Conservation (phyloP, 2,888 invertebrate species). For the Drosophila putrida region DNA sequence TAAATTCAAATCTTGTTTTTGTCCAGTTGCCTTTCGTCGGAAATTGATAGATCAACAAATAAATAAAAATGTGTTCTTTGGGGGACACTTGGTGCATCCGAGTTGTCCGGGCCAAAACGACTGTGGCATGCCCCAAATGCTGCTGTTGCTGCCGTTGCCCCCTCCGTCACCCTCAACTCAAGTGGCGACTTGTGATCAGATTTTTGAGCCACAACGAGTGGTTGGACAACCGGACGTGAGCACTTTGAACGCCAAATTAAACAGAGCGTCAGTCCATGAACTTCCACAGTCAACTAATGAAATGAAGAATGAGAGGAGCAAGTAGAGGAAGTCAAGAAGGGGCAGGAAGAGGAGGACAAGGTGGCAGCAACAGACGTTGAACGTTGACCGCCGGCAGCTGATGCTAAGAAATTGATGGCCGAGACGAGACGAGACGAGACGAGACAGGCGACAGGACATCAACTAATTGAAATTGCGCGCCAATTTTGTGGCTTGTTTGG, state of each 20-base stretch:
- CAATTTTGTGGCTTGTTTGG: conserved; percentile 78
- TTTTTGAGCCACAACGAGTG: conserved; percentile 38
- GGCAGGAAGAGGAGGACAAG: not conserved
- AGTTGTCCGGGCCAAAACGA: conserved; percentile 2
- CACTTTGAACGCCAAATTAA: conserved; percentile 75
- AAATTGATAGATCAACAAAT: conserved; percentile 12
- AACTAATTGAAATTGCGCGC: conserved; percentile 81
- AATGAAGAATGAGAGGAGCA: conserved; percentile 6
- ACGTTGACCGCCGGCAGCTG: conserved; percentile 23
- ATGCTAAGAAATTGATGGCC: conserved; percentile 64
- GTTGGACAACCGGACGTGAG: conserved; percentile 57
- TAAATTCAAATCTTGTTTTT: not conserved
- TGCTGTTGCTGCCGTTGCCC: not conserved
- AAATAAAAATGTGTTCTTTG: not conserved
- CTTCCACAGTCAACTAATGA: conserved; percentile 49
- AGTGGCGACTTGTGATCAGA: conserved; percentile 64
- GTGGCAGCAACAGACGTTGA: conserved; percentile 28
- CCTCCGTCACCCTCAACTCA: conserved; percentile 10
- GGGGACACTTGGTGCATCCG: conserved; percentile 22
- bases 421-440: conserved; percentile 2
- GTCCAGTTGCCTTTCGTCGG: not conserved
- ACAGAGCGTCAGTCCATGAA: conserved; percentile 60
- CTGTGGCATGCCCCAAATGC: conserved; percentile 21
- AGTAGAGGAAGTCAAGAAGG: not conserved
- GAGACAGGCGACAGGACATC: conserved; percentile 64